Base-by-base conservation (phyloP, 2,797 vertebrate species). In the Melanotaenia maccullochi region DNA sequence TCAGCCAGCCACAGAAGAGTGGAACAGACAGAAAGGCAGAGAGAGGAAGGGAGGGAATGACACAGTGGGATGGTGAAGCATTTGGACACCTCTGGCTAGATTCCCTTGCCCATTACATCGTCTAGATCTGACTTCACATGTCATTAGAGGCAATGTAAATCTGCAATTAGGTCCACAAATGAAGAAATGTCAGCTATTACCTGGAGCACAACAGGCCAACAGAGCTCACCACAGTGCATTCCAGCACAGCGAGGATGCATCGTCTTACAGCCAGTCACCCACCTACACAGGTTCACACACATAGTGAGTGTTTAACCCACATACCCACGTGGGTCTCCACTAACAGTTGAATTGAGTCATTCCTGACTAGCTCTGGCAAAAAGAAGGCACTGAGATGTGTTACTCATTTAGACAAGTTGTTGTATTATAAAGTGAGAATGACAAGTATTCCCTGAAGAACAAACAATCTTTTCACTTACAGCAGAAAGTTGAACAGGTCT, bases 161-260 rank as follows among this genome's bases (percentile, higher is more conserved):
- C 91, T 90, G 87, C 86, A 93, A 93, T 95, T 91, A 91, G 86
- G 85, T 72, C 67, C 87, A 86, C 89, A 89, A 89, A 93, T 71
- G 79, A 90, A 87, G 89, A 93, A 90, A 93, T 86, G 78, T 81
- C 91, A 89, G 84, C 89, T 75, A 87, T 90, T 93, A 93, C 83
- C 89, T 90, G 76, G 67, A 84, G 61, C 78, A 86, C 36, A 73
- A 83, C 68, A 83, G 80, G 76, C 79, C 49, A 69, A 79, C 85
- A 90, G 73, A 79, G 70, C 78, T 86, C 5, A 66, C 81, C 74
- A 79, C 33, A 3, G 78, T 80, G 77, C 72, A 71, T 76, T 86
- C 62, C 77, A 65, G 76, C 76, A 78, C 67, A 78, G 76, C 68
- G 80, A 78, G 74, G 75, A 86, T 74, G 49, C 59, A 70, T 69